Evolutionary conservation across 2,888 invertebrate species (phyloP), one percentile per base, ranked within the genome.

Genomic region (Chrysodeixis includens): DNA sequence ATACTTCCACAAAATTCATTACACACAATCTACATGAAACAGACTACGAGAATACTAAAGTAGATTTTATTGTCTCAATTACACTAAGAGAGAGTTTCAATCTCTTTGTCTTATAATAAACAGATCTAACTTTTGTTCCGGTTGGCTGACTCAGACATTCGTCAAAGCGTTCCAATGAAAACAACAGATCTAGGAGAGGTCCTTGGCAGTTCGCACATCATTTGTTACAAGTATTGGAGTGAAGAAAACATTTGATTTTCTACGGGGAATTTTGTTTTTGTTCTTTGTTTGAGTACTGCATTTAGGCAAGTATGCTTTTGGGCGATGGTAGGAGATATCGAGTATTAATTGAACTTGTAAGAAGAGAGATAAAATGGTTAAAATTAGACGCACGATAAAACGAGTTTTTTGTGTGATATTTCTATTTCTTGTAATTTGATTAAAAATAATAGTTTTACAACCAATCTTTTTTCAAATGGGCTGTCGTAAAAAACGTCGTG

Each of bases 131-230:
- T 83, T 81, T 79, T 74, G 76, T 80, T 76, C 78, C 69, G 81
- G 79, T 77, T 79, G 81, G 78, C 82, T 85, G 82, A 78, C 76
- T 82, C 78, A 72, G 83, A 84, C 76, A 86, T 87, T 83, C 82
- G 84, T 87, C 86, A 87, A 87, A 87, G 87, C 86, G 82, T 86
- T 86, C 79, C 78, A 73, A 69, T 83, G 77, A 84, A 83, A 81
- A 87, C 82, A 82, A 83, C 78, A 82, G 83, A 84, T 83, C 76
- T 81, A 78, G 66, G 57, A 59, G 62, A 65, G 72, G 69, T 80
- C 82, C 79, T 82, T 82, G 76, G 72, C 78, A 82, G 74, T 84
- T 83, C 66, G 44, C 64, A 64, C 68, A 32, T 69, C 68, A 76
- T 76, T 74, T 71, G 73, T 75, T 68, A 78, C 68, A 66, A 63